Evolutionary conservation across 2,113 vertebrate species (phyloP).

Genomic region (Cercocebus atys): DNA sequence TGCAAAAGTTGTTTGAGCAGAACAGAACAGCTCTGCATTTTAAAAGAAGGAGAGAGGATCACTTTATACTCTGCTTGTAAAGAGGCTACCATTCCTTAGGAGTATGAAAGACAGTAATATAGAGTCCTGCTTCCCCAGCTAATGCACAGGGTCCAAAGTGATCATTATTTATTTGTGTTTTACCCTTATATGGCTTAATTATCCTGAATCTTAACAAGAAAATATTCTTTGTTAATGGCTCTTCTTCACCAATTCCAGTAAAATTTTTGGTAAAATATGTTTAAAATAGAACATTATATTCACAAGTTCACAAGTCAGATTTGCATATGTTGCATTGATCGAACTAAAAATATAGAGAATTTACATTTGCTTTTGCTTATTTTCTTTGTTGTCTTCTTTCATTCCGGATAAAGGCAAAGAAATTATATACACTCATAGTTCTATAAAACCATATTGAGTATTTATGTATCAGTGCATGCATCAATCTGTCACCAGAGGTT

Average conservation of each 20-base stretch:
- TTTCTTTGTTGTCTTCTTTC: background rate
- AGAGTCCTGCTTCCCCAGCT: background rate
- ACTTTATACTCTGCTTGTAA: background rate
- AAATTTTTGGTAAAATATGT: constrained; percentile 10
- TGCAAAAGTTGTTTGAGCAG: background rate
- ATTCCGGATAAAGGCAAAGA: background rate
- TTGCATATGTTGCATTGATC: background rate
- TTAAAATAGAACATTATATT: constrained; percentile 26
- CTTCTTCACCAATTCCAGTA: background rate
- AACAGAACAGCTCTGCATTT: constrained; percentile 58
- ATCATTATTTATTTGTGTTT: background rate
- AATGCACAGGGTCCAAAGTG: background rate
- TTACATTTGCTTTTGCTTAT: background rate
- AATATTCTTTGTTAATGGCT: background rate
- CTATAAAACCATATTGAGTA: background rate
- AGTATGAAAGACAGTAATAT: background rate
- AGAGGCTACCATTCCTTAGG: background rate
- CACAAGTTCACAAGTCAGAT: background rate
- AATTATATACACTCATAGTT: background rate
- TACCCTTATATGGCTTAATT: background rate
- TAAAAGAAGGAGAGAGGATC: background rate
- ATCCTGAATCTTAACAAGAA: background rate
- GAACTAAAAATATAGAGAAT: background rate
- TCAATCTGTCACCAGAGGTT: background rate
- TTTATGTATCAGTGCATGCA: background rate